phyloP scores from a whole-genome alignment of 1,140 invertebrate genomes.

The Lineus longissimus region DNA sequence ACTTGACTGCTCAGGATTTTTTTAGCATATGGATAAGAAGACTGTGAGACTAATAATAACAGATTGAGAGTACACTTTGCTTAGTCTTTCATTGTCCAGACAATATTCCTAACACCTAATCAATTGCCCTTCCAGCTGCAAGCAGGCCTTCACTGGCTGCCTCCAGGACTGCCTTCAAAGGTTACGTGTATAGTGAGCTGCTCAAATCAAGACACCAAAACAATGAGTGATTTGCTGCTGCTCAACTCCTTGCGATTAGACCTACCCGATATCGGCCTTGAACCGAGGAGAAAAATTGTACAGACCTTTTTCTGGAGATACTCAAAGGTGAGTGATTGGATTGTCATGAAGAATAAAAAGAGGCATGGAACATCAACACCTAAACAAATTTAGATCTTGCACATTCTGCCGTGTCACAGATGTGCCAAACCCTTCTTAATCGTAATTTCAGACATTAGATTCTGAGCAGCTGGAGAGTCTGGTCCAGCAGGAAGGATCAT shows the following conservation, averaged over 20 bases:
- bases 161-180: constrained; percentile 31
- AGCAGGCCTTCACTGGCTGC: constrained; percentile 27
- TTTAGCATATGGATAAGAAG: too few relatives aligned
- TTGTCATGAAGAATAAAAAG: too few relatives aligned
- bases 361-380: too few relatives aligned
- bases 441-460: constrained; percentile 46
- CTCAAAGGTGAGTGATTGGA: constrained; percentile 35
- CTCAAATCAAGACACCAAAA: constrained; percentile 25
- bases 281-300: constrained; percentile 26
- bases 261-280: constrained; percentile 18
- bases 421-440: too few relatives aligned
- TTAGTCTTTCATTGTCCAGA: too few relatives aligned
- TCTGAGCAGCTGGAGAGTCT: constrained; percentile 34
- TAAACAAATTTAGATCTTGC: too few relatives aligned
- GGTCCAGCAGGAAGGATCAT: constrained; percentile 27
- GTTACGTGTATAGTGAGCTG: constrained; percentile 36
- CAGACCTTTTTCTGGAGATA: constrained; percentile 26
- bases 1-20: too few relatives aligned
- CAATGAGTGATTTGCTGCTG: constrained; percentile 28
- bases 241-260: constrained; percentile 23
- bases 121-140: too few relatives aligned
- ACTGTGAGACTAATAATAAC: too few relatives aligned
- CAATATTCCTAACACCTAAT: too few relatives aligned
- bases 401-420: too few relatives aligned
- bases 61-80: too few relatives aligned